Evolutionary conservation across 2,797 vertebrate genomes (phyloP).

Genomic region (Lemur catta): DNA sequence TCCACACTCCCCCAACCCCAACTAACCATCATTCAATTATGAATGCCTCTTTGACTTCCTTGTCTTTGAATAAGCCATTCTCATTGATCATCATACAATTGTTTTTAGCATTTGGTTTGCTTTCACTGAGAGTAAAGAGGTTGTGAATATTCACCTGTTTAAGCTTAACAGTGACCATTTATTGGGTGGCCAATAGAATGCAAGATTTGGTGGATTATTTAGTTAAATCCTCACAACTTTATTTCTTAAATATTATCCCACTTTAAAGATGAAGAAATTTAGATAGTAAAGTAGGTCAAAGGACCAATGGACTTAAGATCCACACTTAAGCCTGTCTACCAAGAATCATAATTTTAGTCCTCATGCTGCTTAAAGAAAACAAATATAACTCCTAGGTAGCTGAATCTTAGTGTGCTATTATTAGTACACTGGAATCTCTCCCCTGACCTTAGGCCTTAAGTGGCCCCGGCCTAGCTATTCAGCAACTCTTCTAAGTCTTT

Average conservation of each 20-base stretch:
- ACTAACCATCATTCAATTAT: not conserved
- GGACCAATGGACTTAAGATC: not conserved
- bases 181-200: not conserved
- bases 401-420: not conserved
- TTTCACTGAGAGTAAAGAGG: not conserved
- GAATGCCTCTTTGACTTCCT: not conserved
- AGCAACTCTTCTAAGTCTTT: not conserved
- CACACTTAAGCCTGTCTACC: not conserved
- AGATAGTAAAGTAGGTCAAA: not conserved
- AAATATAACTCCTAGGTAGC: not conserved
- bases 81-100: not conserved
- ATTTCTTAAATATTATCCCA: not conserved
- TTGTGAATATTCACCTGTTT: not conserved
- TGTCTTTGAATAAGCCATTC: conserved; percentile 25
- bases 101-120: not conserved
- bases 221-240: not conserved
- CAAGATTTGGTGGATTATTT: not conserved
- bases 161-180: not conserved
- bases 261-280: not conserved
- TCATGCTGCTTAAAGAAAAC: not conserved
- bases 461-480: not conserved
- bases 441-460: not conserved
- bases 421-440: not conserved
- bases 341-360: not conserved
- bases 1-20: not conserved